Conservation (phyloP, 2,113 vertebrate genomes). For the Rhagologus leucostigma region DNA sequence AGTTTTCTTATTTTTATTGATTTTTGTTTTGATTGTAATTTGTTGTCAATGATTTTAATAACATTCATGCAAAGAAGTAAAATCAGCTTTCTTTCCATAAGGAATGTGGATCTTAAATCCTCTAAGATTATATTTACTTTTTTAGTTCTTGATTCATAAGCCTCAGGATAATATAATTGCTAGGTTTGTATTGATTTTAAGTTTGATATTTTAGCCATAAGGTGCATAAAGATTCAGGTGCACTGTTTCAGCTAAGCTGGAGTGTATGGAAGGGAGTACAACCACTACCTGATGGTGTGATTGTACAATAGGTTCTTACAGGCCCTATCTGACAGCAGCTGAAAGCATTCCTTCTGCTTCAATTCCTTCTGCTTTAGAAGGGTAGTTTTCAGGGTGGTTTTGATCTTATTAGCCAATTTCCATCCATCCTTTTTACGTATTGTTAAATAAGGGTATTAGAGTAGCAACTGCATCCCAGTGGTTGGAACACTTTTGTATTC, state of each 20-base stretch:
- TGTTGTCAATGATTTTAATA: not conserved
- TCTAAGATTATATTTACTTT: not conserved
- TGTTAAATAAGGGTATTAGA: not conserved
- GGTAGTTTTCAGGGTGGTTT: constrained; percentile 44
- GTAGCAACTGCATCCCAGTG: not conserved
- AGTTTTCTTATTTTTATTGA: not conserved
- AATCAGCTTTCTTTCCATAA: not conserved
- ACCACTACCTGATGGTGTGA: not conserved
- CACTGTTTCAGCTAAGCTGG: not conserved
- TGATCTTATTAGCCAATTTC: constrained; percentile 18
- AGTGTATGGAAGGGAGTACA: not conserved
- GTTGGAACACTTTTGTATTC: not conserved
- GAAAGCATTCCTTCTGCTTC: constrained; percentile 1
- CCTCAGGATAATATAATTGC: not conserved
- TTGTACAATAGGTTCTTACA: not conserved
- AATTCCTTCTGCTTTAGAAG: constrained; percentile 12
- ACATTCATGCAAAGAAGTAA: not conserved
- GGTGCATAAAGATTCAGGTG: not conserved
- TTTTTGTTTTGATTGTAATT: not conserved
- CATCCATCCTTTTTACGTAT: not conserved
- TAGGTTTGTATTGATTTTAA: not conserved
- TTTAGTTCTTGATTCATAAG: not conserved
- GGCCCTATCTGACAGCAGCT: not conserved
- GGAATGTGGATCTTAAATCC: not conserved
- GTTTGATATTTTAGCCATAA: not conserved